Percentiles rank a stretch among this genome's conserved stretches.
These are phyloP conservation scores for Triops longicaudatus DNA, from an alignment of 1,140 invertebrate species.

Conservation along the genomic window DNA sequence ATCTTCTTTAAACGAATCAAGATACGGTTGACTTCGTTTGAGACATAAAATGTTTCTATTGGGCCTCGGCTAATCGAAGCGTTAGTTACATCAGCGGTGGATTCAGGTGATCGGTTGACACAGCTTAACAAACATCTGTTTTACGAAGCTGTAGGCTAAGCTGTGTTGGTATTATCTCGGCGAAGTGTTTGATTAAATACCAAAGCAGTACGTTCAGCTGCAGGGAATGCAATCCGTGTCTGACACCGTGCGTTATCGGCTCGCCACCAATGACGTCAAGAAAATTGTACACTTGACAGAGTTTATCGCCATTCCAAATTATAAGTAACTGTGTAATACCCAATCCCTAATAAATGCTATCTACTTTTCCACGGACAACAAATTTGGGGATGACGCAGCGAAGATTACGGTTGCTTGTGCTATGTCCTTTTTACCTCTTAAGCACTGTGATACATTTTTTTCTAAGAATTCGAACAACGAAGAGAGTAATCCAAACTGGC, in stretches of 20 bases:
- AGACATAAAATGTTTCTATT: not conserved
- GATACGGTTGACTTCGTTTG: not conserved
- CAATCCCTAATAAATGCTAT: not conserved
- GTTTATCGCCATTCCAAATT: conserved; percentile 7
- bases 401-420: not conserved
- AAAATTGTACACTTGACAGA: not conserved
- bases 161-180: not conserved
- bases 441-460: not conserved
- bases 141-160: not conserved
- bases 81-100: not conserved
- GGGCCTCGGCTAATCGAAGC: not conserved
- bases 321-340: not conserved
- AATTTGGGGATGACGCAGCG: not conserved
- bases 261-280: not conserved
- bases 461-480: not conserved
- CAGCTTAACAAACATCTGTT: not conserved
- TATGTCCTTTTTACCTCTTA: not conserved
- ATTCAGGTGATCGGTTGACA: not conserved
- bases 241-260: not conserved
- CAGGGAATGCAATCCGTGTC: not conserved
- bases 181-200: not conserved
- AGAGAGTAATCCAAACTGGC: not conserved
- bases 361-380: not conserved
- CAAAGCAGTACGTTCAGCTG: not conserved
- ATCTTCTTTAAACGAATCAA: not conserved